These are phyloP conservation scores for Anastrepha ludens DNA, from an alignment of 1,140 invertebrate genomes.

Conservation along the genomic window DNA sequence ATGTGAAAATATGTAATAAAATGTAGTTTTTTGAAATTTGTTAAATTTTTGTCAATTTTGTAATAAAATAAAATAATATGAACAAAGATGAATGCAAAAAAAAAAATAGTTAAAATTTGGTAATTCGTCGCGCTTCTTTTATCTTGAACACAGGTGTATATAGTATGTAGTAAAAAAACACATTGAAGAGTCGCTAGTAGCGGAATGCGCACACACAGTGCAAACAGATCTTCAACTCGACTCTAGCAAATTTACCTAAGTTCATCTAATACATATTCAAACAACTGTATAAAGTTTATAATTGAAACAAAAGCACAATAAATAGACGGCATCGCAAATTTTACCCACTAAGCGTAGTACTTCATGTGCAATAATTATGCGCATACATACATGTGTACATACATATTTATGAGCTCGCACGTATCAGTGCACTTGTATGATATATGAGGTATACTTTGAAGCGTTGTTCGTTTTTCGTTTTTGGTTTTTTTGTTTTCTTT, in stretches of 20 bases:
- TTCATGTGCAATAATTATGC: not conserved
- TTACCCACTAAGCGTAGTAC: not conserved
- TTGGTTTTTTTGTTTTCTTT: too few species aligned
- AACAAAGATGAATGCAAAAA: too few species aligned
- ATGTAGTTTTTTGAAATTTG: too few species aligned
- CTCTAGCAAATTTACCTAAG: not conserved
- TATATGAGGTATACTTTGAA: not conserved
- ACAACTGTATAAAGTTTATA: slow-evolving; percentile 24
- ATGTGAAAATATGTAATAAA: too few species aligned
- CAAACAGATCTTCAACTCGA: not conserved
- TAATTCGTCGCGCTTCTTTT: too few species aligned
- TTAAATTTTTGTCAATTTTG: too few species aligned
- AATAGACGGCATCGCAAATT: slow-evolving; percentile 4
- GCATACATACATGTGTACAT: not conserved
- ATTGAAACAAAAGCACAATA: not conserved
- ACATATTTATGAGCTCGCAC: not conserved
- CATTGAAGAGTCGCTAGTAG: too few species aligned
- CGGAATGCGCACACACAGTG: not conserved
- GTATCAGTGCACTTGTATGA: not conserved
- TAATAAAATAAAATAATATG: too few species aligned
- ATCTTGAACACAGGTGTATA: too few species aligned
- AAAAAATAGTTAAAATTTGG: too few species aligned
- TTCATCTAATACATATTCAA: slow-evolving; percentile 22
- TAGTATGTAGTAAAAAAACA: too few species aligned
- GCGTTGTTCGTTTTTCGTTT: too few species aligned